Evolutionary conservation across 2,797 vertebrate genomes (phyloP).

Genomic region (Hoplostethus mediterraneus): DNA sequence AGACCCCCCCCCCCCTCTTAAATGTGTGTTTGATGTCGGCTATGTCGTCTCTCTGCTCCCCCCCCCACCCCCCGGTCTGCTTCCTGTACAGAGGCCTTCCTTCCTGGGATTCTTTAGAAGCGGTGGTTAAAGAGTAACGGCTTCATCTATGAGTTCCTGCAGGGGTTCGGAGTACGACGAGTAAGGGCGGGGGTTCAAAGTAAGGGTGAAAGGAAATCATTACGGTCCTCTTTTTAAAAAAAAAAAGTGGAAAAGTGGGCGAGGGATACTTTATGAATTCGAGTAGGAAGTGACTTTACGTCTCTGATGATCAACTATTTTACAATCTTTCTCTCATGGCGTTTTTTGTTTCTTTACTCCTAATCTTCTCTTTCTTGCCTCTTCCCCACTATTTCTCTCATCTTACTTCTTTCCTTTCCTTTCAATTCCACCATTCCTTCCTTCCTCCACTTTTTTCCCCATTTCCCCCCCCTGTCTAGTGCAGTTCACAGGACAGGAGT

Average conservation of each 20-base stretch:
- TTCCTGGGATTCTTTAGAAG: background rate
- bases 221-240: too few relatives aligned
- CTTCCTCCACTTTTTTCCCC: constrained; percentile 1
- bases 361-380: background rate
- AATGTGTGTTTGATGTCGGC: constrained; percentile 54
- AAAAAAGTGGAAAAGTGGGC: too few relatives aligned
- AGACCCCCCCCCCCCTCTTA: constrained; percentile 51
- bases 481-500: constrained; percentile 63
- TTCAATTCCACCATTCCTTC: background rate
- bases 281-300: too few relatives aligned
- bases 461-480: constrained; percentile 4
- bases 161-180: too few relatives aligned
- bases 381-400: background rate
- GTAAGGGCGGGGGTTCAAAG: too few relatives aligned
- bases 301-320: background rate
- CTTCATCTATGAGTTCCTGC: background rate
- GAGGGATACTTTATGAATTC: too few relatives aligned
- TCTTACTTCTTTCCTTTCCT: background rate
- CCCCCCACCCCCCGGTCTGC: constrained; percentile 16
- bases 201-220: too few relatives aligned
- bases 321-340: background rate
- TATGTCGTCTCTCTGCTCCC: constrained; percentile 5
- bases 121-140: constrained; percentile 4
- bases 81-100: background rate
- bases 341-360: background rate